phyloP scores from a whole-genome alignment of 2,888 invertebrate genomes.

The Esperia sulphurella region DNA sequence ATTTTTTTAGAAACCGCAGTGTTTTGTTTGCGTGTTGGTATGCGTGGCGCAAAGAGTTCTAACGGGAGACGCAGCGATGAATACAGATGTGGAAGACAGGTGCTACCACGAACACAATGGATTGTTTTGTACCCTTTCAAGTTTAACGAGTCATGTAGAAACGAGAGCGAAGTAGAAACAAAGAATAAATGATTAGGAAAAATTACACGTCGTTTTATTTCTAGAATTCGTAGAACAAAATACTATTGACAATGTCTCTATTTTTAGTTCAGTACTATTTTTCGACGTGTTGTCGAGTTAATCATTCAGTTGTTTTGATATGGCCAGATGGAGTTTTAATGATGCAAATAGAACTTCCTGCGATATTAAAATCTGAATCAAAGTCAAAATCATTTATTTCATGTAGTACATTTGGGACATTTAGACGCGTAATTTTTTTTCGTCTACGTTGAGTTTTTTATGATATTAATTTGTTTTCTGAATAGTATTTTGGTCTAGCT shows the following conservation, averaged over 20 bases:
- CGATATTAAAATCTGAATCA: no score
- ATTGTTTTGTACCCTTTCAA: background rate
- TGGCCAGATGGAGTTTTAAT: background rate
- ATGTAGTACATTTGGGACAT: no score
- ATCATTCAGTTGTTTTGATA: background rate
- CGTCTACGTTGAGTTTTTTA: no score
- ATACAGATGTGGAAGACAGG: constrained; percentile 7
- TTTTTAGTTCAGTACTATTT: no score
- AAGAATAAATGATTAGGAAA: background rate
- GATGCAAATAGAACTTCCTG: background rate
- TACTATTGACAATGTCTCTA: no score
- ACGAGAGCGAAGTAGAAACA: background rate
- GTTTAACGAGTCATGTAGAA: background rate
- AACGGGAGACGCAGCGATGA: constrained; percentile 9
- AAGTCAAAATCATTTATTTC: no score
- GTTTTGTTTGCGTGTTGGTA: constrained; percentile 36
- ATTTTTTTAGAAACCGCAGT: constrained; percentile 50
- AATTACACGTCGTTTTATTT: no score
- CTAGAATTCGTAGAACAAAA: no score
- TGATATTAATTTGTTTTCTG: no score
- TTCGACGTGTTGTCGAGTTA: no score
- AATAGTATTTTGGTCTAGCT: no score
- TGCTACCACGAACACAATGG: constrained; percentile 7
- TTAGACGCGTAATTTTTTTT: no score
- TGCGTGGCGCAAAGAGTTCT: constrained; percentile 6